Base-by-base conservation (phyloP, 2,113 vertebrate genomes). In the Gallinago undulata region DNA sequence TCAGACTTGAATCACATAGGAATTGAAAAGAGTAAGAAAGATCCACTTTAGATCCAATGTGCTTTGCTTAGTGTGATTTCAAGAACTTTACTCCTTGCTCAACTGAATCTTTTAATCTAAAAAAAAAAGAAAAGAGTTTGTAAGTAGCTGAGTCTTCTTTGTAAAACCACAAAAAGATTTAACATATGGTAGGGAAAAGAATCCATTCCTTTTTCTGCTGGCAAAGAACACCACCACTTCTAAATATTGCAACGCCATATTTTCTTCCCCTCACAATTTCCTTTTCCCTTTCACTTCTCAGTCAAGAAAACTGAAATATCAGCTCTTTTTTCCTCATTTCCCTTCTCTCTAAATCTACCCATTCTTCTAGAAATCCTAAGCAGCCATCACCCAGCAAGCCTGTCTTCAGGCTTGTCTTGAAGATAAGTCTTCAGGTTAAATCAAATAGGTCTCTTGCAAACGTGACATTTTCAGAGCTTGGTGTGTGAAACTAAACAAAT, bases 261-360 rank as follows among this genome's bases (percentile, higher is more conserved):
- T 63, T 95, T 91, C 85, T 79, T 94, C 53, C 27, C 63, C 48
- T 84, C 13, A 48, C 13, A 56, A 62, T 75, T 87, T 90, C 60
- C 77, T 91, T 93, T 96, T 90, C 80, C 56, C 56, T 94, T 95
- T 95, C 87, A 50, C n/a, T 91, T 89, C 78, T 77, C 22, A 7
- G 41, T 85, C 27, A 75, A n/a, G 56, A 77, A 89, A 91, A 39
- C 35, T 82, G 60, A 89, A 87, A 68, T 48, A 75, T 41, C 51
- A 60, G 4, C 15, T 14, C 3, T 87, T 93, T 93, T 63, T 9
- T 28, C 55, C 45, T 66, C 19, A 39, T 89, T 84, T 89, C 27
- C 27, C 18, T 68, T 1, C 31, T 78, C 64, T 70, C 10, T 43
- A 57, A 74, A 59, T 68, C 80, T 51, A 57, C 33, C 6, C 0